Conservation (phyloP, 2,113 vertebrate genomes). For the Neodontobutis hainanensis region DNA sequence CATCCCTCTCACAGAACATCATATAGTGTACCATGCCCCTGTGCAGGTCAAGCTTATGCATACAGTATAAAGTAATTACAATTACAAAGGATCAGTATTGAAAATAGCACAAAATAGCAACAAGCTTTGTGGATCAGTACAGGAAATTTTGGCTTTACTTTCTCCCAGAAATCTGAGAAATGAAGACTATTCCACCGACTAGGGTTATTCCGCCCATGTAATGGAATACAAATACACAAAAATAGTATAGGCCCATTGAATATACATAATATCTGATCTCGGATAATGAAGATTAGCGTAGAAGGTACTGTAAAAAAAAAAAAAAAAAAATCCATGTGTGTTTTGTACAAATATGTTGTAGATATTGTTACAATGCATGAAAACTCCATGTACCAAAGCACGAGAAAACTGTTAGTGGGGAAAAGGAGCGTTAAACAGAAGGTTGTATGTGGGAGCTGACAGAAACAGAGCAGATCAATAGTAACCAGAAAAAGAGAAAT, state of each 20-base stretch:
- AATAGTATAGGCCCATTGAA: conserved; percentile 61
- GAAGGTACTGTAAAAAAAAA: conserved; percentile 51
- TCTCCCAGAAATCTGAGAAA: conserved; percentile 75
- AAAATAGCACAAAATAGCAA: conserved; percentile 66
- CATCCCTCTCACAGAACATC: conserved; percentile 50
- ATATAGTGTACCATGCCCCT: conserved; percentile 59
- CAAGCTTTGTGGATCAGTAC: conserved; percentile 57
- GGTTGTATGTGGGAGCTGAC: conserved; percentile 34
- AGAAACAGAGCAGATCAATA: conserved; percentile 41
- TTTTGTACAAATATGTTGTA: conserved; percentile 50
- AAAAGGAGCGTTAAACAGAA: background rate
- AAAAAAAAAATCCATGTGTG: conserved; percentile 57
- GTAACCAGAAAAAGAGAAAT: conserved; percentile 38
- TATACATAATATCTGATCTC: conserved; percentile 55
- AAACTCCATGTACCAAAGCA: conserved; percentile 43
- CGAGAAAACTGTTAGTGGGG: conserved; percentile 26
- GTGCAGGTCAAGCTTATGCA: conserved; percentile 56
- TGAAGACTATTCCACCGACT: conserved; percentile 71
- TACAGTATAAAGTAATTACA: conserved; percentile 61
- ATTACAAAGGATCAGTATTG: conserved; percentile 46
- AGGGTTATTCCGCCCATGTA: conserved; percentile 50
- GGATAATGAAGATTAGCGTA: conserved; percentile 50
- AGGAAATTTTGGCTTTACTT: conserved; percentile 74
- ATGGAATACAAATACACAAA: conserved; percentile 72
- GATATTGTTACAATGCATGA: conserved; percentile 55